These are phyloP conservation scores for Tetraneura akinire DNA, from an alignment of 1,140 invertebrate genomes.

Conservation along the genomic window DNA sequence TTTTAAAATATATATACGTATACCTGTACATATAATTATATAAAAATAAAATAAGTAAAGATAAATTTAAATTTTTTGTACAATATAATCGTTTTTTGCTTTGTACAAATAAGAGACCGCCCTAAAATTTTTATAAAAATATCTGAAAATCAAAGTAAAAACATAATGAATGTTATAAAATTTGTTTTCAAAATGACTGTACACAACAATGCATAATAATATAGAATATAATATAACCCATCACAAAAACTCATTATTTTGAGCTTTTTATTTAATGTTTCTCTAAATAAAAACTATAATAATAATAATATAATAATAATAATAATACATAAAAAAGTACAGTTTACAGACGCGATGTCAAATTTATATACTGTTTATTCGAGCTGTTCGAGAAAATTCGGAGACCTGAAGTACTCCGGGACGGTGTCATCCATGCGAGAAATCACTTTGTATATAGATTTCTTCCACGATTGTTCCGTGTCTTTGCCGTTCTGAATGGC, in stretches of 20 bases:
- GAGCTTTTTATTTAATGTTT: slow-evolving; percentile 53
- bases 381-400: slow-evolving; percentile 98
- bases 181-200: slow-evolving; percentile 48
- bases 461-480: slow-evolving; percentile 99
- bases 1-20: slow-evolving; percentile 33
- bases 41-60: slow-evolving; percentile 51
- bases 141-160: slow-evolving; percentile 37
- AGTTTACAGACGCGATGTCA: slow-evolving; percentile 51
- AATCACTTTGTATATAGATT: slow-evolving; percentile 99
- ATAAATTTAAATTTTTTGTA: slow-evolving; percentile 40
- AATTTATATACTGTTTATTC: slow-evolving; percentile 68
- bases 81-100: slow-evolving; percentile 47
- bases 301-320: slow-evolving; percentile 50
- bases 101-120: slow-evolving; percentile 48
- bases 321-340: slow-evolving; percentile 50
- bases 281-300: slow-evolving; percentile 54
- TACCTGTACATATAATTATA: too few relatives aligned
- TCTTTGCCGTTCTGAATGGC: slow-evolving; percentile 95
- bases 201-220: slow-evolving; percentile 40
- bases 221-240: slow-evolving; percentile 54
- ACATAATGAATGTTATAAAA: slow-evolving; percentile 47
- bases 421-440: slow-evolving; percentile 97
- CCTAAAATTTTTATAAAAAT: slow-evolving; percentile 46
- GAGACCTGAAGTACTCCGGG: slow-evolving; percentile 99
- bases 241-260: slow-evolving; percentile 53